Percentiles rank a stretch among this genome's conserved stretches.
phyloP scores from a whole-genome alignment of 2,888 invertebrate genomes.

The Trachelus tabidus region DNA sequence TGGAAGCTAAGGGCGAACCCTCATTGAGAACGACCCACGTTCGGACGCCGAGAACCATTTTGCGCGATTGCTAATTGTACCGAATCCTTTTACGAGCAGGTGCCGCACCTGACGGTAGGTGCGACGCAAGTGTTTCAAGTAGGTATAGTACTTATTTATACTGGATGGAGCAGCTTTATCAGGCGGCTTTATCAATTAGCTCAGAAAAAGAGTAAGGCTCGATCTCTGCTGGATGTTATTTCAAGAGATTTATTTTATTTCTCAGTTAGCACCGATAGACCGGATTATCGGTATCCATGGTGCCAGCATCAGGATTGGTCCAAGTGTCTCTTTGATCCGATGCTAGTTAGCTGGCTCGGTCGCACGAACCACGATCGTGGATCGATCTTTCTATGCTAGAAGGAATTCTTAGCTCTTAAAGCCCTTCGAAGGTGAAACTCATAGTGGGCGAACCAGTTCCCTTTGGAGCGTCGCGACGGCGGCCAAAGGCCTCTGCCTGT shows the following conservation, averaged over 20 bases:
- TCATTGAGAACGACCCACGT: not conserved
- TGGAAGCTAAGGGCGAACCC: not conserved
- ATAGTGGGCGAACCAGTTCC: conserved; percentile 54
- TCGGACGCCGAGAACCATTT: not conserved
- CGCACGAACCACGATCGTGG: not conserved
- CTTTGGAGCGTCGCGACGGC: conserved; percentile 22
- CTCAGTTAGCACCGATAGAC: not conserved
- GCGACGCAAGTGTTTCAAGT: not conserved
- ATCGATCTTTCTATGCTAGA: conserved; percentile 5
- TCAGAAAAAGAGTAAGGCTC: not conserved
- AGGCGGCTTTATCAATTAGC: not conserved
- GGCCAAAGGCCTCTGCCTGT: conserved; percentile 8
- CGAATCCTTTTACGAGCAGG: not conserved
- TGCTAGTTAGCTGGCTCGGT: not conserved
- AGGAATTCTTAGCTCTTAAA: conserved; percentile 26
- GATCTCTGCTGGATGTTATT: not conserved
- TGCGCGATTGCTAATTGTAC: not conserved
- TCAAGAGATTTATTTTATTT: not conserved
- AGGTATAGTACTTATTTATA: not conserved
- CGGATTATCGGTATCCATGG: not conserved
- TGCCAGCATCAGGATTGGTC: not conserved
- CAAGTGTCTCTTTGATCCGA: not conserved
- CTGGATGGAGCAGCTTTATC: not conserved
- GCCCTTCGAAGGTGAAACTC: conserved; percentile 31
- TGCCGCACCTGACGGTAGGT: not conserved